Percentiles rank a stretch among this genome's conserved stretches.
Conservation (phyloP, 1,140 invertebrate genomes). For the Temnothorax nylanderi region DNA sequence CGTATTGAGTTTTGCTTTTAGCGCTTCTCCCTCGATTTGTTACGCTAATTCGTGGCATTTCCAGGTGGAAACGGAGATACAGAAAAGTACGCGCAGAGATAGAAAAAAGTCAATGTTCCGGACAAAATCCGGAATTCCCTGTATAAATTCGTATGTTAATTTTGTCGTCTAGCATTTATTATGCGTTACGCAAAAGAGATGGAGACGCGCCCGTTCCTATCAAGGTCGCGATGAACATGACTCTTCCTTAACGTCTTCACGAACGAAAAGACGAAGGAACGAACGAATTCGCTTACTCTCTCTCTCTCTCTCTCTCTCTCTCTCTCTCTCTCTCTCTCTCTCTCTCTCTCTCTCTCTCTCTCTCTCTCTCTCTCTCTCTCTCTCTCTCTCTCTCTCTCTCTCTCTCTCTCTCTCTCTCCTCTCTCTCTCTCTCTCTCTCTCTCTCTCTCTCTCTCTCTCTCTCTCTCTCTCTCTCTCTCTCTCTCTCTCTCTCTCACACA, state of each 20-base stretch:
- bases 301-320: background rate
- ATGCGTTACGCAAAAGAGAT: conserved; percentile 37
- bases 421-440: too few relatives aligned
- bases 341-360: too few relatives aligned
- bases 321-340: too few relatives aligned
- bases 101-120: conserved; percentile 24
- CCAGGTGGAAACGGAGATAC: background rate
- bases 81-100: background rate
- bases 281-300: background rate
- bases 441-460: too few relatives aligned
- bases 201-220: background rate
- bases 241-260: background rate
- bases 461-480: too few relatives aligned
- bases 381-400: too few relatives aligned
- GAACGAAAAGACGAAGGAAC: background rate
- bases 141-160: conserved; percentile 44
- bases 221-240: conserved; percentile 5
- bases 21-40: background rate
- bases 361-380: too few relatives aligned
- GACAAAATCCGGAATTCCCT: conserved; percentile 32
- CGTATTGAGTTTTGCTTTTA: background rate
- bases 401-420: too few relatives aligned
- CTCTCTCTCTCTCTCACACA: too few relatives aligned
- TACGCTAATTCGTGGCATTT: background rate
- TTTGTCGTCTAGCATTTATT: conserved; percentile 1